A percentile compares a stretch with the other conserved stretches of the same genome.
Conservation (phyloP, 2,113 vertebrate genomes). For the Gopherus flavomarginatus region DNA sequence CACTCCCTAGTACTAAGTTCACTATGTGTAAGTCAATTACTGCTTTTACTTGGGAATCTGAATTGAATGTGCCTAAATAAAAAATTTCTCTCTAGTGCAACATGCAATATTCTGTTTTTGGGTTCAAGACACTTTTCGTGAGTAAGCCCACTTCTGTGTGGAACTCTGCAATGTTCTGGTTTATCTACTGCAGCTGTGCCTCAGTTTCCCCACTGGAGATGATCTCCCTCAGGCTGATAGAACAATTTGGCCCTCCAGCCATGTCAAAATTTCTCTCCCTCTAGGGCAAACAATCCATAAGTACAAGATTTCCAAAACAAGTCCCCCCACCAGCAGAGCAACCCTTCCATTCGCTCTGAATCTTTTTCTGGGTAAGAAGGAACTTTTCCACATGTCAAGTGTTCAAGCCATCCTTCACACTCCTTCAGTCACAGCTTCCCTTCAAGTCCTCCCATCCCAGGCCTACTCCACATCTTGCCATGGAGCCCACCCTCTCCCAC, state of each 20-base stretch:
- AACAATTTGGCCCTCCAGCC: neutral
- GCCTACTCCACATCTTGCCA: neutral
- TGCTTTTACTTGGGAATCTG: accelerated
- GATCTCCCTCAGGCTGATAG: neutral
- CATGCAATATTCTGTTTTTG: neutral
- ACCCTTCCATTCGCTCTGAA: neutral
- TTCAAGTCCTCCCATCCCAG: neutral
- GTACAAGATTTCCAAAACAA: neutral
- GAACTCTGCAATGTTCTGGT: neutral
- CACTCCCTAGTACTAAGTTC: neutral
- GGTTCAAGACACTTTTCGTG: accelerated
- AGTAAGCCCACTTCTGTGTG: accelerated
- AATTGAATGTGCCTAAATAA: neutral
- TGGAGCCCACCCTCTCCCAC: neutral
- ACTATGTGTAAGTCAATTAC: neutral
- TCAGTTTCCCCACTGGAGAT: neutral
- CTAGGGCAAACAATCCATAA: neutral
- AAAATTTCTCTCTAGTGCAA: neutral
- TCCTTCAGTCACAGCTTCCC: neutral
- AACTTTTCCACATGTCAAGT: neutral
- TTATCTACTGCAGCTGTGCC: neutral
- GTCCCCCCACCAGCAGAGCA: neutral
- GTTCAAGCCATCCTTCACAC: neutral
- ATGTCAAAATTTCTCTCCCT: neutral
- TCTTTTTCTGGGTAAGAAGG: too few species aligned